phyloP scores from a whole-genome alignment of 1,140 invertebrate genomes.

The Neocloeon triangulifer region DNA sequence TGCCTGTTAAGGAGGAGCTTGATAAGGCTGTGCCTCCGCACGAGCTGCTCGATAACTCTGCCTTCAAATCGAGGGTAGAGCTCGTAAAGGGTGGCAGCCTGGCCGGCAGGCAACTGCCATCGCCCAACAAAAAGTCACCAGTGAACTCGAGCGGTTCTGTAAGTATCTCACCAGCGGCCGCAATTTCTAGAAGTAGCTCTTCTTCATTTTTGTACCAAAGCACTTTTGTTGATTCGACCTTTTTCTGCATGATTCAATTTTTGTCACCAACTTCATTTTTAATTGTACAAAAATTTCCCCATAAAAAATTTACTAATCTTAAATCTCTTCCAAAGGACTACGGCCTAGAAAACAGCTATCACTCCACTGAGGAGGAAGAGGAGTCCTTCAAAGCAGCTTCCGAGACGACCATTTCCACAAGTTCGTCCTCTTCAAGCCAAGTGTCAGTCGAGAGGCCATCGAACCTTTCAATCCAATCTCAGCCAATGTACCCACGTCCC shows the following conservation, averaged over 20 bases:
- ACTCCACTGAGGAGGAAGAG: conserved; percentile 32
- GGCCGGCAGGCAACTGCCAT: conserved; percentile 27
- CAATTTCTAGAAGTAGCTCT: background rate
- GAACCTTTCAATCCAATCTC: too few species aligned
- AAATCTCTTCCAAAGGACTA: conserved; percentile 36
- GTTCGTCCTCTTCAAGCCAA: too few species aligned
- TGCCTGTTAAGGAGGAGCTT: conserved; percentile 47
- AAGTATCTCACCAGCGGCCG: background rate
- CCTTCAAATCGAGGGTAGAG: conserved; percentile 70
- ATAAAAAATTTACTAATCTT: background rate
- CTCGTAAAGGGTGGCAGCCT: conserved; percentile 43
- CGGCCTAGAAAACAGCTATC: conserved; percentile 41
- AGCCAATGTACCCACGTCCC: too few species aligned
- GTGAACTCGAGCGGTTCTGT: conserved; percentile 5
- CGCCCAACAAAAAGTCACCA: conserved; percentile 16
- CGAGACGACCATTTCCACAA: background rate
- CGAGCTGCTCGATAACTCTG: conserved; percentile 65
- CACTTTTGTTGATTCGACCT: too few species aligned
- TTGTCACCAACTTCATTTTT: too few species aligned
- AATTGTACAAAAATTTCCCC: too few species aligned
- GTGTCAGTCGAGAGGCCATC: too few species aligned
- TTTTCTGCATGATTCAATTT: too few species aligned
- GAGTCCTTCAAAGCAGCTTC: background rate
- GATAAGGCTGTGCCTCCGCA: conserved; percentile 66
- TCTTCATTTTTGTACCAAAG: background rate